Conservation (phyloP, 1,140 invertebrate species). For the Ceratosolen fusciceps region DNA sequence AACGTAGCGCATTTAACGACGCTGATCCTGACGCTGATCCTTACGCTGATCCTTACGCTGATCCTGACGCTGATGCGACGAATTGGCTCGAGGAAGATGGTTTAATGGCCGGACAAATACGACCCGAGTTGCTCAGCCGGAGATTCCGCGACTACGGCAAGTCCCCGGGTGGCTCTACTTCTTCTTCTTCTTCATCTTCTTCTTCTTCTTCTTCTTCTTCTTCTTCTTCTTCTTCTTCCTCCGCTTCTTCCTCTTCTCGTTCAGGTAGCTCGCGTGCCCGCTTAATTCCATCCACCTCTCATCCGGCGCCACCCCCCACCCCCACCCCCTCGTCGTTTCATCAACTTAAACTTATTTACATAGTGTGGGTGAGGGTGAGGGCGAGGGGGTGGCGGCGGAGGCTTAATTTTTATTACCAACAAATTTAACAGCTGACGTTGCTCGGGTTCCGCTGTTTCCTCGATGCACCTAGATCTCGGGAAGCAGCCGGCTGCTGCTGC, state of each 20-base stretch:
- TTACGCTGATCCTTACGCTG: too few relatives aligned
- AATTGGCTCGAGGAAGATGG: neutral
- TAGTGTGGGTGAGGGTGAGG: neutral
- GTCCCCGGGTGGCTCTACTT: too few relatives aligned
- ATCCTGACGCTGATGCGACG: neutral
- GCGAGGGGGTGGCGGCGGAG: too few relatives aligned
- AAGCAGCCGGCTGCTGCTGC: neutral
- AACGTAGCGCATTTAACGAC: slow-evolving; percentile 9
- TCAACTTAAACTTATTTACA: neutral
- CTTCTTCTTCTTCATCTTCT: too few relatives aligned
- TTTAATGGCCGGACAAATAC: neutral
- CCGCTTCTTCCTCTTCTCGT: too few relatives aligned
- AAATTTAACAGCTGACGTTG: neutral
- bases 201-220: too few relatives aligned
- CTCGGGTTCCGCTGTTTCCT: neutral
- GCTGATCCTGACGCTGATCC: neutral
- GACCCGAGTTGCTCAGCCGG: neutral
- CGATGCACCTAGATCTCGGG: neutral
- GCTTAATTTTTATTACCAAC: neutral
- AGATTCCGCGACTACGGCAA: neutral
- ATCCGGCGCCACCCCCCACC: too few relatives aligned
- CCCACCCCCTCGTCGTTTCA: too few relatives aligned
- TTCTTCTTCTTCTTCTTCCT: too few relatives aligned
- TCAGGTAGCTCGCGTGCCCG: neutral
- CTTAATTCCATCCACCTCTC: too few relatives aligned